These are phyloP conservation scores for Poecilobothrus nobilitatus DNA, from an alignment of 2,888 invertebrate genomes.

Conservation along the genomic window DNA sequence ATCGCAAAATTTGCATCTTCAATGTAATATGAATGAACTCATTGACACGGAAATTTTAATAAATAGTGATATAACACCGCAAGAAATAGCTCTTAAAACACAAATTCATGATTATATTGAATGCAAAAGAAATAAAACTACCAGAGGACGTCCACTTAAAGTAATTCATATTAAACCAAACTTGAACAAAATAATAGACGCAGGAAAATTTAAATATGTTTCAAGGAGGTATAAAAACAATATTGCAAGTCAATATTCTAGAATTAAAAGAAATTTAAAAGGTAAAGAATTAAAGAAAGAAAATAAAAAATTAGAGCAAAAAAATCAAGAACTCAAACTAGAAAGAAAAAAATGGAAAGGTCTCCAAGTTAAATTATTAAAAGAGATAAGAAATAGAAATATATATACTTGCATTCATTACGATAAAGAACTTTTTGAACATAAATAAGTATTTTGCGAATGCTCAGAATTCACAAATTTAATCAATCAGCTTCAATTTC, in stretches of 20 bases:
- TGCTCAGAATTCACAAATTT: too few species aligned
- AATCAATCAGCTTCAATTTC: too few species aligned
- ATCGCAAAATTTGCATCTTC: neutral
- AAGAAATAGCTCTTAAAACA: too few species aligned
- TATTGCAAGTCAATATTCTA: neutral
- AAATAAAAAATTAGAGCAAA: neutral
- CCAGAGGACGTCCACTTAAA: neutral
- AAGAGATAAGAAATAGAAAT: neutral
- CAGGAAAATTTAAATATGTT: neutral
- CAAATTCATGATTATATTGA: neutral
- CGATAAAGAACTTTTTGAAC: too few species aligned
- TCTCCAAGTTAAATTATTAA: neutral
- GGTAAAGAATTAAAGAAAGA: neutral
- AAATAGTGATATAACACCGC: too few species aligned
- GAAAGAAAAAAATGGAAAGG: neutral
- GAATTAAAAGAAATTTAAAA: neutral
- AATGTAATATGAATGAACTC: neutral
- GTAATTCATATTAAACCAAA: neutral
- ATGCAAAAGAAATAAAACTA: neutral
- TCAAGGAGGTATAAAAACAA: neutral
- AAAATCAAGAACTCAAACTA: neutral
- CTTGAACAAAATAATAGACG: neutral
- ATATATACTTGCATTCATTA: too few species aligned
- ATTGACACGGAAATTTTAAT: neutral
- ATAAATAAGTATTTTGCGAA: too few species aligned